Base-by-base conservation (phyloP, 2,113 vertebrate species). In the Lonchura striata region DNA sequence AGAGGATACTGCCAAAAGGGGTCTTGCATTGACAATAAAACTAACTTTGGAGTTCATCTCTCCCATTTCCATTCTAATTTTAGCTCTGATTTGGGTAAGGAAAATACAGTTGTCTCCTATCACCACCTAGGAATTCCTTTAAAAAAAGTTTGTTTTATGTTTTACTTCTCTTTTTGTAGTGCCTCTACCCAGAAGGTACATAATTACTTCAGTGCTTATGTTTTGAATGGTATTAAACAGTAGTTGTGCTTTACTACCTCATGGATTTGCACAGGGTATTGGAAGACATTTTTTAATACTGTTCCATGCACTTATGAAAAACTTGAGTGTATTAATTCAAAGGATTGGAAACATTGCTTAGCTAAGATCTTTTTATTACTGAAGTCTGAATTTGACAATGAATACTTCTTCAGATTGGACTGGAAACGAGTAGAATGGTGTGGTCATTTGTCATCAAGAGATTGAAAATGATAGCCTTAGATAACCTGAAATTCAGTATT, bases 281-380 rank as follows among this genome's bases (percentile, higher is more conserved):
- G 33, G 52, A 84, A 80, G 53, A 42, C 2, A 2, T 46, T 46
- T 63, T 76, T 77, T 64, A 13, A 15, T 85, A 20, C 41, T 74
- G 64, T 90, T 81, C 68, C 13, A 9, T 37, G 14, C 9, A 30
- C 6, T 77, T 19, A 25, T 24, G 28, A 76, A 92, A 79, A 83
- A 78, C 70, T 10, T 11, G 5, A 50, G 16, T 49, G 9, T 70
- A 68, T 42, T 77, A 31, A 57, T 91, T 77, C 64, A 44, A 8
- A 14, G 16, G 28, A 41, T 27, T 47, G 56, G 42, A 81, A 77
- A 37, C 33, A n/a, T 79, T 88, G 41, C 75, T 97, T 95, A 86
- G 52, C 82, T 46, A 74, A 66, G 64, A 81, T 95, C 25, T 59
- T 88, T 94, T 95, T 86, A 24, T 74, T 91, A 77, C 80, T 89